Conservation (phyloP, 2,888 invertebrate genomes). For the Lasioglossum villosulum region DNA sequence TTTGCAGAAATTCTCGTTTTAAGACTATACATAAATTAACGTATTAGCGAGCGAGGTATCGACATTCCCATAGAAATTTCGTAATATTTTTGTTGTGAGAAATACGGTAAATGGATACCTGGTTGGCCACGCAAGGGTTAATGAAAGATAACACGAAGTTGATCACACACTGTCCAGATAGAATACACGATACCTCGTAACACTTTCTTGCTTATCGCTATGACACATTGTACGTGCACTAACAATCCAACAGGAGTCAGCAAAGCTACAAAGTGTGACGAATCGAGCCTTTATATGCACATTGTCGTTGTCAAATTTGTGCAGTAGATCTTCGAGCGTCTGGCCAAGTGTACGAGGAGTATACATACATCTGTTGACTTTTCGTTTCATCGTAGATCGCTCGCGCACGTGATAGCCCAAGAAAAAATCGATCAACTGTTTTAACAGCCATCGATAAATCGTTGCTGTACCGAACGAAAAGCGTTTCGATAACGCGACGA, state of each 20-base stretch:
- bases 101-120: too few species aligned
- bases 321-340: slow-evolving; percentile 15
- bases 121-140: neutral
- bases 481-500: neutral
- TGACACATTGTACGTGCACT: slow-evolving; percentile 23
- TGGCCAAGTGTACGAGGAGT: neutral
- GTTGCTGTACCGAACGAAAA: neutral
- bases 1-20: too few species aligned
- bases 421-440: neutral
- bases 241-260: slow-evolving; percentile 33
- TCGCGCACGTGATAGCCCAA: neutral
- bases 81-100: too few species aligned
- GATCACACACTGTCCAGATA: neutral
- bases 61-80: too few species aligned
- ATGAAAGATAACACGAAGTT: neutral
- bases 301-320: neutral
- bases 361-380: neutral
- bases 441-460: neutral
- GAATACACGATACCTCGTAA: neutral
- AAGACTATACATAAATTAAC: too few species aligned
- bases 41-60: too few species aligned
- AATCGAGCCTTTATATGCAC: slow-evolving; percentile 34
- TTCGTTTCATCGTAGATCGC: neutral
- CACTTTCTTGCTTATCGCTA: slow-evolving; percentile 9
- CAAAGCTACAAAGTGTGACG: slow-evolving; percentile 32